Base-by-base conservation (phyloP, 1,140 invertebrate genomes). In the Trinorchestia longiramus region DNA sequence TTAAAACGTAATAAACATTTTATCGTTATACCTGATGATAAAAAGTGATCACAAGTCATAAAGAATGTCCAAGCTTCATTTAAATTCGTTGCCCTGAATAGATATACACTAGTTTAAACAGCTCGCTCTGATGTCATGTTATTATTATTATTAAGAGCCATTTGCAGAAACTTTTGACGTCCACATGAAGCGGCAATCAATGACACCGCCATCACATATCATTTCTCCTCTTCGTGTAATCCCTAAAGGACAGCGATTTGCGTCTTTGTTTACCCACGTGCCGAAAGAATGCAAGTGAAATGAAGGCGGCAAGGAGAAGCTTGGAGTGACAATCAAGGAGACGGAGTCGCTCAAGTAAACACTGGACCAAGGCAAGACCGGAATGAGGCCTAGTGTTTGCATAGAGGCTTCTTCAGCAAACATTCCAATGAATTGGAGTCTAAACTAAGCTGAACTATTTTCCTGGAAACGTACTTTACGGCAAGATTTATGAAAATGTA, bases 331-430 rank as follows among this genome's bases (percentile, higher is more conserved):
- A 94, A 94, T 90, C 88, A 44, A 43, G 19, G 92, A 94, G 92
- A 43, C 92, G 6, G 92, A n/a, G 43, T 40, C 43, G 92, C 43
- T 47, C 92, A 43, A 43, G 92, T 94, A 6, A 94, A 94, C 92
- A 94, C 11, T 0, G 92, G 8, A 8, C 43, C 43, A 45, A 94
- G 43, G 92, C 11, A 47, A 40, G 92, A 45, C 92, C 36, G 43
- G 43, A 94, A 94, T 94, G 92, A 94, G 92, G 92, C 92, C 40
- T 17, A 36, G 44, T 94, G 92, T 94, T 94, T 94, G 92, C 92
- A 47, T 94, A 40, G 92, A 42, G 92, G 43, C 92, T 94, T 17
- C 92, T 94, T 47, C 92, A 36, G 44, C 44, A 94, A 94, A 94
- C 92, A 94, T 4, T 94, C 92, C 41, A 94, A 94, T 94, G 92